Evolutionary conservation across 1,140 invertebrate genomes (phyloP), one percentile per base, ranked within the genome.

Genomic region (Drosophila fuyamai): DNA sequence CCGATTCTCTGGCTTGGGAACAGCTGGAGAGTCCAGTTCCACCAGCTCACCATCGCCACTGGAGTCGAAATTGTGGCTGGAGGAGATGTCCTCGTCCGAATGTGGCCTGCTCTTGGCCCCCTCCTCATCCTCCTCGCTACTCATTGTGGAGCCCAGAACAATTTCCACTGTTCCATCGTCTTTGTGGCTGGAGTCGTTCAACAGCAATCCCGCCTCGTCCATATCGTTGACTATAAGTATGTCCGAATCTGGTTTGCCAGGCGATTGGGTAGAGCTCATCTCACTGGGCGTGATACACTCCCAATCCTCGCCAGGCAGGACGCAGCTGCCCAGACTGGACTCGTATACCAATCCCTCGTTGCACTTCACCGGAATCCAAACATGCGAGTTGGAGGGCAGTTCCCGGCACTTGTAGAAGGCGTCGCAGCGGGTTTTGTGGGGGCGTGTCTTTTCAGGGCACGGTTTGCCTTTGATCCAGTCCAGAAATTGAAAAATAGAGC

Each of bases 391-490:
- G 41, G 81, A 79, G 12, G 93, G 92, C 7, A 94, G 38, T 80
- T 94, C 93, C 6, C 93, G 76, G 53, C 94, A 94, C 38, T 93
- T 93, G 55, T 93, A 94, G 88, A 93, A 94, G 61, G 93, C 90
- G 50, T 91, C 92, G 51, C 94, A 94, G 40, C 93, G 92, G 0
- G 92, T 94, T 41, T 81, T 70, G 68, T 94, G 93, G 14, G 93
- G 91, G 57, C 93, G 93, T 62, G 90, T 92, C 62, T 91, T 74
- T 81, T 93, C 92, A 44, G 93, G 93, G 57, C 94, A 94, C 14
- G 82, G 83, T 56, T 92, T 92, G 47, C 90, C 92, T 92, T 32
- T 32, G 18, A n/a, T 40, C 36, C 4, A 58, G 10, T 35, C 48
- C 48, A 48, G n/a, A 63, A 54, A 40, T 55, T 13, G 27, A 18